A percentile compares a stretch with the other conserved stretches of the same genome.
These are phyloP conservation scores for Pseudois nayaur DNA, from an alignment of 2,113 vertebrate genomes.

Conservation along the genomic window DNA sequence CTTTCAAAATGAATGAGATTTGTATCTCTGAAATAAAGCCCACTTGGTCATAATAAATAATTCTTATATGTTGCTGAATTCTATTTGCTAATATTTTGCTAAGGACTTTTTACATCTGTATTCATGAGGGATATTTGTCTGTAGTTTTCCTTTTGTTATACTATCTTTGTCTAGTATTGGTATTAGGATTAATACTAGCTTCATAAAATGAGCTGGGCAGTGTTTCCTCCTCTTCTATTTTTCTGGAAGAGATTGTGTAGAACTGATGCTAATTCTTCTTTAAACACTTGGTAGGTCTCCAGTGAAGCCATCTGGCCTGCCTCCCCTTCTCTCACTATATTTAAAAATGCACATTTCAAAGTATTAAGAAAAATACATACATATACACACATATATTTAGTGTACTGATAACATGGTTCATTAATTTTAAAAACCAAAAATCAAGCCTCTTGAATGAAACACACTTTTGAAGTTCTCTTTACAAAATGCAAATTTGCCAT, in stretches of 20 bases:
- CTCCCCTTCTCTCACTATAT: background rate
- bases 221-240: background rate
- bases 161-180: background rate
- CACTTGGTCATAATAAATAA: background rate
- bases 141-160: background rate
- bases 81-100: background rate
- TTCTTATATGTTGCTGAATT: background rate
- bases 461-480: background rate
- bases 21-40: background rate
- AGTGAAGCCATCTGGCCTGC: background rate
- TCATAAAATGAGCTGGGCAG: background rate
- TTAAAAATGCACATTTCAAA: background rate
- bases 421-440: background rate
- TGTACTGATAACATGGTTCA: background rate
- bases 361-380: background rate
- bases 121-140: background rate
- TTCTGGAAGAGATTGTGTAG: background rate
- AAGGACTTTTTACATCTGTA: background rate
- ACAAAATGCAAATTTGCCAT: background rate
- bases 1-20: background rate
- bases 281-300: background rate
- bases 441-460: background rate
- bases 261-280: constrained; percentile 1
- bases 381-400: background rate
- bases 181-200: background rate